Base-by-base conservation (phyloP, 2,797 vertebrate genomes). In the Pseudopleuronectes americanus region DNA sequence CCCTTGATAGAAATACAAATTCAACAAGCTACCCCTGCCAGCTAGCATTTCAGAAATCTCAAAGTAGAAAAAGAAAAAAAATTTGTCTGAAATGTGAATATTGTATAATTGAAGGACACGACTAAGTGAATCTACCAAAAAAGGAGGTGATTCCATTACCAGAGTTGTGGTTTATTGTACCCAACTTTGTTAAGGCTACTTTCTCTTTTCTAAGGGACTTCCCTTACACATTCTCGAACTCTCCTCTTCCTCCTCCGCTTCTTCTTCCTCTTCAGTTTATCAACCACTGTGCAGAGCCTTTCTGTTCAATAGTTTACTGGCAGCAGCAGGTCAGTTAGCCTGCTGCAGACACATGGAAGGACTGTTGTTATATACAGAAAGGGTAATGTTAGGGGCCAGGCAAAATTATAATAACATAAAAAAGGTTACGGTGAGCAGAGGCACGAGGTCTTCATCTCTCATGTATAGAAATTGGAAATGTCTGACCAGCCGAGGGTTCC, bases 401-500 rank as follows among this genome's bases (percentile, higher is more conserved):
- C 71, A 79, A 76, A 87, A 90, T 90, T 80, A 87, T 86, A 88
- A 89, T 81, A 92, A 84, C 71, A 90, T 69, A 71, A 74, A 82
- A 81, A 84, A 84, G 74, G 80, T 86, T 86, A 80, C 84, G 71
- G 75, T 62, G 26, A 79, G 70, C 75, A 79, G 69, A 78, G 85
- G 80, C 87, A 45, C 82, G 71, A 90, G 87, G 90, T 93, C 90
- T 94, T 95, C 93, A 93, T 93, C 90, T 92, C 89, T 88, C 92
- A 94, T 94, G 92, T 93, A 94, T 92, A 92, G 92, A 94, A 94
- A 93, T 91, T 91, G 91, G 91, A 93, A 94, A 90, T 84, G 83
- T 90, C 90, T 90, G 91, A 91, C 90, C 89, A 77, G 88, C 78
- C 74, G 43, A 60, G 68, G 80, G 74, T 86, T 68, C 76, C 91